Evolutionary conservation across 2,113 vertebrate genomes (phyloP).

Genomic region (Carassius carassius): DNA sequence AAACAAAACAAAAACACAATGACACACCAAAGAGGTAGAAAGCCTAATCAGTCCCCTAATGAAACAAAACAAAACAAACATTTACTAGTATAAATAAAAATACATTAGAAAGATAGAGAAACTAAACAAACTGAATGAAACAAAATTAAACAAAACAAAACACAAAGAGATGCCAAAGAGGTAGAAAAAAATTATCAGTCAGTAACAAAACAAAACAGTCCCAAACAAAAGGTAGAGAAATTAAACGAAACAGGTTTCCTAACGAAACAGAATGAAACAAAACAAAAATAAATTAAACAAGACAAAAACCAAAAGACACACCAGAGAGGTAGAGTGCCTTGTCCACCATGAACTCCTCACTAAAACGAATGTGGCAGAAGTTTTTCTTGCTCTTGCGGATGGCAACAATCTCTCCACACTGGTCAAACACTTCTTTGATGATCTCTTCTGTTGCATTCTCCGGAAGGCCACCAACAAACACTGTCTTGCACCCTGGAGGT

Average conservation of each 20-base stretch:
- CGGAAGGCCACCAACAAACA: slow-evolving; percentile 89
- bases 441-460: slow-evolving; percentile 89
- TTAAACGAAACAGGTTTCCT: background rate
- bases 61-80: background rate
- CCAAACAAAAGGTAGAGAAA: background rate
- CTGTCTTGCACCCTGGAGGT: slow-evolving; percentile 89
- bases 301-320: slow-evolving; percentile 57
- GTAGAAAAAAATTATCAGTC: background rate
- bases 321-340: slow-evolving; percentile 92
- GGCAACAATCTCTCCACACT: slow-evolving; percentile 87
- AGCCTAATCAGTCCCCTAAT: background rate
- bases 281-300: too few species aligned
- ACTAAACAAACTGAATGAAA: background rate
- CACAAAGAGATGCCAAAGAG: background rate
- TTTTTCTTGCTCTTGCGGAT: slow-evolving; percentile 95
- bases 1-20: background rate
- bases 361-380: slow-evolving; percentile 90
- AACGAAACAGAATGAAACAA: background rate
- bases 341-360: slow-evolving; percentile 91
- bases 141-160: background rate
- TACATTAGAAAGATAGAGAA: background rate
- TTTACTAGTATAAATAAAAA: background rate
- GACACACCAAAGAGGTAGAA: background rate
- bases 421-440: slow-evolving; percentile 89
- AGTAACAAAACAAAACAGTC: background rate